Evolutionary conservation across 2,888 invertebrate species (phyloP).

Genomic region (Alitta virens): DNA sequence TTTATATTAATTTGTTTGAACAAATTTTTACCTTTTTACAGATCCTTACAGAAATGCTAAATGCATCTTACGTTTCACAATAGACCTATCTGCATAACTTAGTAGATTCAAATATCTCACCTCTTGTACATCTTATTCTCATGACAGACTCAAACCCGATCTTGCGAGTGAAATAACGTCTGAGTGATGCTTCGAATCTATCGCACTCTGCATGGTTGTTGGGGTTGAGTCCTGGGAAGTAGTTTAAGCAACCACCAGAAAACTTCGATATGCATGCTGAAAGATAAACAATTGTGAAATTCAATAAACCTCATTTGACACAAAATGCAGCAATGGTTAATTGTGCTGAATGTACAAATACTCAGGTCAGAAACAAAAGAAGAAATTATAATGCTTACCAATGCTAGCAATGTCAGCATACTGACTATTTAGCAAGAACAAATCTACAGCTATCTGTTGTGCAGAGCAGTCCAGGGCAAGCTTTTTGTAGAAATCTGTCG

Average conservation of each 20-base stretch:
- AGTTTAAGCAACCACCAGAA: conserved; percentile 89
- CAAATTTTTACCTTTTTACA: neutral
- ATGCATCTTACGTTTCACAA: neutral
- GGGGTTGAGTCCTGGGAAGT: conserved; percentile 81
- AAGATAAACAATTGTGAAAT: neutral
- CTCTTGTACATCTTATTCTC: conserved; percentile 88
- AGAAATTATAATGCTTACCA: conserved; percentile 71
- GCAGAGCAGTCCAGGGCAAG: conserved; percentile 94
- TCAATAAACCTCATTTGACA: neutral
- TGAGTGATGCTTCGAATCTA: conserved; percentile 73
- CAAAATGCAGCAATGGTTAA: no score
- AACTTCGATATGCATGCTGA: conserved; percentile 83
- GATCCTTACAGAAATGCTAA: no score
- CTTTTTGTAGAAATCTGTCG: conserved; percentile 96
- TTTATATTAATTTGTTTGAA: neutral
- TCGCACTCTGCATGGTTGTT: conserved; percentile 70
- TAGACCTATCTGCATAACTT: neutral
- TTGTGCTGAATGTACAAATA: neutral
- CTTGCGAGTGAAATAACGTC: conserved; percentile 89
- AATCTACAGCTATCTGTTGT: conserved; percentile 91
- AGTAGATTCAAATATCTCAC: conserved; percentile 53
- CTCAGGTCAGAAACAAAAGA: no score
- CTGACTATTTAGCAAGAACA: conserved; percentile 89
- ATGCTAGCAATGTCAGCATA: conserved; percentile 93
- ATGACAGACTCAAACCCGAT: conserved; percentile 99